phyloP scores from a whole-genome alignment of 1,140 invertebrate genomes.

The Drosophila oshimai region DNA sequence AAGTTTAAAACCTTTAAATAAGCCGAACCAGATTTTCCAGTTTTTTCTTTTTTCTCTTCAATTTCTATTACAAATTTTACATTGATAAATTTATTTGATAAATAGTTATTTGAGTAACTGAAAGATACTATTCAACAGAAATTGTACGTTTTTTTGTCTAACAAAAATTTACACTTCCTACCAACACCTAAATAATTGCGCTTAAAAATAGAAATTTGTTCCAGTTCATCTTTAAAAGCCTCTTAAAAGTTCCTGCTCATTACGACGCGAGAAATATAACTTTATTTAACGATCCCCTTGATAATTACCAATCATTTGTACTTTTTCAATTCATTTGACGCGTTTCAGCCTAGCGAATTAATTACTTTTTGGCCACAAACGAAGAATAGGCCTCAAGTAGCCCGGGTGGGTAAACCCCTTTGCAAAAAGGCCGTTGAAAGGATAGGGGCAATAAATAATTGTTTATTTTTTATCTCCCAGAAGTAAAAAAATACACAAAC shows the following conservation, averaged over 20 bases:
- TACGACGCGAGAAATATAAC: slow-evolving; percentile 18
- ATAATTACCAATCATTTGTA: slow-evolving; percentile 35
- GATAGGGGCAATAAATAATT: slow-evolving; percentile 49
- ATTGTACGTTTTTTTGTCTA: too few relatives aligned
- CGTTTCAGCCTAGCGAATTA: slow-evolving; percentile 28
- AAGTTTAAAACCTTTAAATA: background rate
- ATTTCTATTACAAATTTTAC: too few relatives aligned
- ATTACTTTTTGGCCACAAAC: slow-evolving; percentile 26
- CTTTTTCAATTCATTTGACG: slow-evolving; percentile 22
- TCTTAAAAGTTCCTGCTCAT: background rate
- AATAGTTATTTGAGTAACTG: background rate
- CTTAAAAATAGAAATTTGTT: background rate
- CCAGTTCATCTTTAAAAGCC: background rate
- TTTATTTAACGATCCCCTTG: slow-evolving; percentile 32
- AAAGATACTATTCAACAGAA: too few relatives aligned
- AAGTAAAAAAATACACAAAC: slow-evolving; percentile 42
- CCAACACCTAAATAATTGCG: background rate
- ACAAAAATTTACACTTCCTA: too few relatives aligned
- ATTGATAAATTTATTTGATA: background rate
- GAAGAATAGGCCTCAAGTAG: background rate
- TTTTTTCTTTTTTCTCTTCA: too few relatives aligned
- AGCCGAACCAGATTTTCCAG: background rate
- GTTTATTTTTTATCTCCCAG: slow-evolving; percentile 37
- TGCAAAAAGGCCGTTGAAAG: background rate
- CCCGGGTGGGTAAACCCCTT: background rate